Evolutionary conservation across 2,113 vertebrate genomes (phyloP).

Genomic region (Gnathonemus longibarbis): DNA sequence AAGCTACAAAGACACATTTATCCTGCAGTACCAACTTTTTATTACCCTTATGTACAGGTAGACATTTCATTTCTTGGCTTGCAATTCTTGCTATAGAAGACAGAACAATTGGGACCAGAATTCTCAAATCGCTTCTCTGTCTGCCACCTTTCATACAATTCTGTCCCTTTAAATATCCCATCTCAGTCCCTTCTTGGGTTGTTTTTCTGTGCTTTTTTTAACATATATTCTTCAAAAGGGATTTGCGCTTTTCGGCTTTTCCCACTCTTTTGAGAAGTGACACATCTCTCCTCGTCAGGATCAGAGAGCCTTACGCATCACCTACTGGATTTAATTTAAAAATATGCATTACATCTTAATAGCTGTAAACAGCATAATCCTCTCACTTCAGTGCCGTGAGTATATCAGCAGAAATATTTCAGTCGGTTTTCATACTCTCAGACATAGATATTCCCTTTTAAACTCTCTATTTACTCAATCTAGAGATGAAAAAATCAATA

Average conservation of each 20-base stretch:
- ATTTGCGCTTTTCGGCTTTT: slow-evolving; percentile 5
- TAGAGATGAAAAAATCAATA: neutral
- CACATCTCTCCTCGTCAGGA: slow-evolving; percentile 5
- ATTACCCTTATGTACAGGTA: neutral
- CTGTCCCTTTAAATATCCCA: neutral
- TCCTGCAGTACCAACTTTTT: neutral
- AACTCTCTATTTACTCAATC: neutral
- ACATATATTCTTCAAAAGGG: neutral
- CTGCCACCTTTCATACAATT: neutral
- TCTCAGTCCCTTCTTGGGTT: neutral
- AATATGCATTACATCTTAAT: slow-evolving; percentile 28
- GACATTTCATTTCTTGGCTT: neutral
- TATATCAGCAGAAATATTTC: neutral
- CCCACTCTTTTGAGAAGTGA: neutral
- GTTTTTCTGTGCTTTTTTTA: neutral
- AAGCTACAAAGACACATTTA: neutral
- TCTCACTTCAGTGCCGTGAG: neutral
- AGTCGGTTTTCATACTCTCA: neutral
- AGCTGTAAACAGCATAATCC: slow-evolving; percentile 17
- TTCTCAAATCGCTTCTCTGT: neutral
- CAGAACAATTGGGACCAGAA: neutral
- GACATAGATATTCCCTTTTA: neutral
- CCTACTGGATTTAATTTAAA: slow-evolving; percentile 23
- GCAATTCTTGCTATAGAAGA: neutral
- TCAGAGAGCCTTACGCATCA: slow-evolving; percentile 15